Evolutionary conservation across 2,113 vertebrate genomes (phyloP), one percentile per base, ranked within the genome.

Genomic region (Embiotoca jacksoni): DNA sequence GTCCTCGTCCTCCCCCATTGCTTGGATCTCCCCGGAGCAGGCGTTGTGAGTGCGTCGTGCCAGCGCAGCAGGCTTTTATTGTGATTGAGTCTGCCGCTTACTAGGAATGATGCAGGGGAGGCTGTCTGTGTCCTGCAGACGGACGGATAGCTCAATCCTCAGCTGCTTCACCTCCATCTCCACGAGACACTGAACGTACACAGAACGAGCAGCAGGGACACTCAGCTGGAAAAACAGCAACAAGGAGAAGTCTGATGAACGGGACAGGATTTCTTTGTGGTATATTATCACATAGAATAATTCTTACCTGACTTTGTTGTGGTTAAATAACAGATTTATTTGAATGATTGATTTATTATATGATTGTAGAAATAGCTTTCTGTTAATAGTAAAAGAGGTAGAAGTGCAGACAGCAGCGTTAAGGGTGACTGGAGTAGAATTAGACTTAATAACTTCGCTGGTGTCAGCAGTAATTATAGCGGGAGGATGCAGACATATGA

Each of bases 1-100:
- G 37, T 65, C 72, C 57, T 66, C 75, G 15, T 72, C 81, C 69
- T 79, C 74, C 56, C 23, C 50, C 64, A 33, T 83, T 83, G 74
- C 80, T 78, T 58, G 79, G 79, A 88, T 86, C 84, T 84, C 75
- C 70, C 60, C 16, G 3, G 54, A 85, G 83, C 63, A 71, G 79
- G 55, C 57, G 37, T 68, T 83, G 79, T 76, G 82, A 68, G 78
- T 61, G 69, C 53, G 60, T 63, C 7, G 78, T 83, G 80, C 81
- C 80, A 65, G 71, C 44, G 67, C 83, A 71, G 77, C 72, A 71
- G 81, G 66, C 85, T 91, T 89, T 87, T 83, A 92, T 90, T 89
- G 88, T 83, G 88, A 92, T 89, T 81, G 90, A 91, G 87, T 80
- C 84, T 37, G 74, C 73, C 32, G 73, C 85, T 89, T 90, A 91